phyloP scores from a whole-genome alignment of 2,113 vertebrate species.

The Naja naja region DNA sequence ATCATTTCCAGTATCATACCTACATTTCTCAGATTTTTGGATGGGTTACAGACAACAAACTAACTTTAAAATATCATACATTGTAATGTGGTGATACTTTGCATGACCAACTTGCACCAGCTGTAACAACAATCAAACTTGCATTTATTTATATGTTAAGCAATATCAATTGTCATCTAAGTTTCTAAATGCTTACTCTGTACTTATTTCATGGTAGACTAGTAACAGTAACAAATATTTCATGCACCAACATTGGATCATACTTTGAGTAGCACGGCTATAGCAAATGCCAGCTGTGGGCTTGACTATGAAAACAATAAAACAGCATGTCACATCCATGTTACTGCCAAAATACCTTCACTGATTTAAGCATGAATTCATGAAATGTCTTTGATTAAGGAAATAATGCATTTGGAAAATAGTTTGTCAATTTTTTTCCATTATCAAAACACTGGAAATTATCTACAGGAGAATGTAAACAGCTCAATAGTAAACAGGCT shows the following conservation, averaged over 20 bases:
- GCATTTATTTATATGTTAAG: not conserved
- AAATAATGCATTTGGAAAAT: not conserved
- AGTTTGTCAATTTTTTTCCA: not conserved
- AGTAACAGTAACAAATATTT: too few relatives aligned
- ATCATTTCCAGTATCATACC: not conserved
- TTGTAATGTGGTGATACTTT: not conserved
- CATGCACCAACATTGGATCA: too few relatives aligned
- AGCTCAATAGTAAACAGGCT: not conserved
- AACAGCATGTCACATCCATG: not conserved
- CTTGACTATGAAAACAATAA: not conserved
- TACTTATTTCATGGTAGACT: too few relatives aligned
- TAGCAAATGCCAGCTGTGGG: not conserved
- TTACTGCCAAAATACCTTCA: not conserved
- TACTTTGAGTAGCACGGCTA: too few relatives aligned
- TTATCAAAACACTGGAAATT: not conserved
- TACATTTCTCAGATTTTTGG: not conserved
- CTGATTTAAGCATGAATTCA: not conserved
- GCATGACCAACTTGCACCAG: not conserved
- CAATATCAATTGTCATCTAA: too few relatives aligned
- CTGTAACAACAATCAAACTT: not conserved
- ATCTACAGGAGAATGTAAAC: too few relatives aligned
- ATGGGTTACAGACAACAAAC: not conserved
- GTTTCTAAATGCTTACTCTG: too few relatives aligned
- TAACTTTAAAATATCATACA: not conserved
- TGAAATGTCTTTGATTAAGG: not conserved